Percentiles rank a stretch among this genome's conserved stretches.
These are phyloP conservation scores for Pantala flavescens DNA, from an alignment of 1,140 invertebrate genomes.

Conservation along the genomic window DNA sequence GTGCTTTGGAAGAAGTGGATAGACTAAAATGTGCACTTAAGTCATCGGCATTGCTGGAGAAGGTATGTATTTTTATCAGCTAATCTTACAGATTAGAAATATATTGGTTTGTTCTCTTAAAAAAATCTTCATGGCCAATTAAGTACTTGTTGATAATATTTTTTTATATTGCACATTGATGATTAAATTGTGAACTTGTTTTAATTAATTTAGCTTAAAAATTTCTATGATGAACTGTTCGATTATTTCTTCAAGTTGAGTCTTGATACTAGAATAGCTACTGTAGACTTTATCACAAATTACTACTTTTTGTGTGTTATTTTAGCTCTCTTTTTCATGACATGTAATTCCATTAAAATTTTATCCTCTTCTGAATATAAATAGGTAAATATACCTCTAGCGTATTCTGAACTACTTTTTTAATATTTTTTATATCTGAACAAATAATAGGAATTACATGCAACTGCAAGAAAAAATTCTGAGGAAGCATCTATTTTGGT, in stretches of 20 bases:
- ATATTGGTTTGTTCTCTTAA: background rate
- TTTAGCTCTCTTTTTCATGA: background rate
- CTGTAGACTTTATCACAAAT: too few species aligned
- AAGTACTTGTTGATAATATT: background rate
- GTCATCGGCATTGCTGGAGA: background rate
- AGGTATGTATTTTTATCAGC: background rate
- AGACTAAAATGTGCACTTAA: background rate
- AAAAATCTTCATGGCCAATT: background rate
- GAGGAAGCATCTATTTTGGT: background rate
- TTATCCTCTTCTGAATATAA: background rate
- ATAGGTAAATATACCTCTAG: too few species aligned
- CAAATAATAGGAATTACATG: background rate
- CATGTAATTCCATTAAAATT: background rate
- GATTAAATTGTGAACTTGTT: background rate
- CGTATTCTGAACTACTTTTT: too few species aligned
- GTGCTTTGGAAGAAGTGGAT: conserved; percentile 9
- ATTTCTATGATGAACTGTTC: too few species aligned
- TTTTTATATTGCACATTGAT: background rate
- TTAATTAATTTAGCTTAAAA: background rate
- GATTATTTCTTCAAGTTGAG: too few species aligned
- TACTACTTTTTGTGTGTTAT: background rate
- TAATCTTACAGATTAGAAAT: background rate
- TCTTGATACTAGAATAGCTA: too few species aligned
- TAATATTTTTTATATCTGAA: too few species aligned
- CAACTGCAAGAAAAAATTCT: background rate